Conservation (phyloP, 2,113 vertebrate genomes). For the Felis catus region DNA sequence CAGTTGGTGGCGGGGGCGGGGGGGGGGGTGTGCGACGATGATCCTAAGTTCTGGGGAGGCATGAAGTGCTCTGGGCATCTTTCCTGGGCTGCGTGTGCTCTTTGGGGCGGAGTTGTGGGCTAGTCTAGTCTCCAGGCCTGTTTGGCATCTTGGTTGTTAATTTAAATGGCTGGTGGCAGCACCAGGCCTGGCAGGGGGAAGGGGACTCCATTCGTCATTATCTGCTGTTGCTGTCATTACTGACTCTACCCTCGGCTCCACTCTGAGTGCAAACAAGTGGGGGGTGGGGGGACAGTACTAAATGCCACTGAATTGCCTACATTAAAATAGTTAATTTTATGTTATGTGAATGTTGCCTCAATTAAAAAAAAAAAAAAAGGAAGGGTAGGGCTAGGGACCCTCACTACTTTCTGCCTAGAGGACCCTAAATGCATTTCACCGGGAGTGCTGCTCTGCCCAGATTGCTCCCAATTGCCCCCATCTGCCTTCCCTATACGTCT, state of each 20-base stretch:
- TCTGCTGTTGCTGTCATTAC: not conserved
- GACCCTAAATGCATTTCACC: not conserved
- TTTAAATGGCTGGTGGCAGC: conserved; percentile 73
- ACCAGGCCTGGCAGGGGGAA: conserved; percentile 8
- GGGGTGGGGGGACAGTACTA: not conserved
- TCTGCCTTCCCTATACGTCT: not conserved
- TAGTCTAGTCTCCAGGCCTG: conserved; percentile 57
- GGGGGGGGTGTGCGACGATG: not conserved
- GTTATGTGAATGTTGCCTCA: not conserved
- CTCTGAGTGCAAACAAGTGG: not conserved
- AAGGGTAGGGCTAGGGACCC: not conserved
- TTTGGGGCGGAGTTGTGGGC: not conserved
- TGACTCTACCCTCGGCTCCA: not conserved
- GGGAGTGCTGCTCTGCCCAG: not conserved
- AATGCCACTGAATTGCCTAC: not conserved
- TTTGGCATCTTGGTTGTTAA: conserved; percentile 72
- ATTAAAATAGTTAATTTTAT: not conserved
- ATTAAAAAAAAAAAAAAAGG: not conserved
- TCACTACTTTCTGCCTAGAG: not conserved
- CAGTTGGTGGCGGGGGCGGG: not conserved
- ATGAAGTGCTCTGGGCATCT: not conserved
- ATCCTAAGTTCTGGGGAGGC: not conserved
- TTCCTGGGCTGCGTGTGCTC: not conserved
- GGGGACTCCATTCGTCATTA: not conserved
- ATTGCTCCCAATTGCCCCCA: not conserved